Base-by-base conservation (phyloP, 2,797 vertebrate species). In the Mallotus villosus region DNA sequence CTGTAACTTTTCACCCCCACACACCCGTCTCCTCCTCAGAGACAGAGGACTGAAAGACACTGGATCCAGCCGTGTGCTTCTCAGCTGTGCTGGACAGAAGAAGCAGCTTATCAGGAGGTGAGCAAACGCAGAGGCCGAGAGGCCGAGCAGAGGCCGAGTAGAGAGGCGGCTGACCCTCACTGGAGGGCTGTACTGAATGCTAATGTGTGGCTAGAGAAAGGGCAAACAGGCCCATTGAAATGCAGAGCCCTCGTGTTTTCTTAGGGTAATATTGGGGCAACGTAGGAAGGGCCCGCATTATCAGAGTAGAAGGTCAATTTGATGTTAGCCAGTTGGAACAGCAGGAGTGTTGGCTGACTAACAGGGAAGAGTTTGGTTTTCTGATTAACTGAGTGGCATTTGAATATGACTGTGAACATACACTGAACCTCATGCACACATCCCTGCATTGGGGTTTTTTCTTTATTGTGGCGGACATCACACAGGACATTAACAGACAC, bases 141-240 rank as follows among this genome's bases (percentile, higher is more conserved):
- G 81, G n/a, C n/a, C n/a, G n/a, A n/a, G n/a, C 2, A 21, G 16
- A 27, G 81, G 66, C 82, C 77, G 84, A 87, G 78, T 74, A 82
- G 81, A 32, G 22, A 62, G 67, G 59, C 84, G 81, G 72, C 79
- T 73, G 78, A 84, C 77, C 83, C 75, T 59, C 70, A 74, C 71
- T 72, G 75, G 72, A 64, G 82, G 81, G 82, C 51, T 65, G 76
- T 76, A 83, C 84, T 91, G 90, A 92, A 93, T 93, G 92, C 89
- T 93, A 93, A 94, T 91, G 82, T 68, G 1, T 71, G 67, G 72
- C 84, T 74, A 81, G 81, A 90, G 90, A 92, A 90, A 88, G 88
- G 90, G 85, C 85, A 93, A 93, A 92, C 84, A 78, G 89, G 77
- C 78, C 91, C 58, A 93, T 93, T 93, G 91, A 92, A 82, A 93